These are phyloP conservation scores for Drosophila fuyamai DNA, from an alignment of 1,140 invertebrate species.

Conservation along the genomic window DNA sequence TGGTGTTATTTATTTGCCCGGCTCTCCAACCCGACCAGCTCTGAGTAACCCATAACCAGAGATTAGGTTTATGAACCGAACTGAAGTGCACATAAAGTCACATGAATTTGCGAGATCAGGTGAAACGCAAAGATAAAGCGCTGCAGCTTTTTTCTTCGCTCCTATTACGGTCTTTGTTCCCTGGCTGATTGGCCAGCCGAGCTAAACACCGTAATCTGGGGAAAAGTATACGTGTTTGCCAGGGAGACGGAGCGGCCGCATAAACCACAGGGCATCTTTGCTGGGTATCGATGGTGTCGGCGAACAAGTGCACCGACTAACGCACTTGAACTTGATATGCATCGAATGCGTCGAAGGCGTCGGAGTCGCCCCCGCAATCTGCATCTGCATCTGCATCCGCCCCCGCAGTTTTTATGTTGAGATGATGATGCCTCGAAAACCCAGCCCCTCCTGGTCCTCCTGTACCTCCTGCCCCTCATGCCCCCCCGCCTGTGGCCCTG, in stretches of 20 bases:
- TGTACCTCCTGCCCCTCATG: neutral
- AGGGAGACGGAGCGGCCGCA: constrained; percentile 8
- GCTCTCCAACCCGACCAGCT: too few relatives aligned
- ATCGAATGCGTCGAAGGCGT: constrained; percentile 1
- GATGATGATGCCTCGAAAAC: neutral
- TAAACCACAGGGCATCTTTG: constrained; percentile 23
- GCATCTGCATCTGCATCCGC: constrained; percentile 7
- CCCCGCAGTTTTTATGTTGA: constrained; percentile 6
- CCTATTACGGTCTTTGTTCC: too few relatives aligned
- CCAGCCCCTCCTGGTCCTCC: neutral
- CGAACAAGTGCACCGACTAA: constrained; percentile 42
- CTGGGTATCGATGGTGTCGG: constrained; percentile 8
- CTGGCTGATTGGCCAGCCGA: too few relatives aligned
- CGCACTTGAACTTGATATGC: constrained; percentile 71
- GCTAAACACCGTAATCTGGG: constrained; percentile 23
- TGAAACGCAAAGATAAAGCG: constrained; percentile 28
- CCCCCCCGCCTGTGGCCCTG: constrained; percentile 24
- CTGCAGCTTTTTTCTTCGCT: neutral
- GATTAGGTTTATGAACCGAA: constrained; percentile 2
- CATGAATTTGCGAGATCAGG: constrained; percentile 43
- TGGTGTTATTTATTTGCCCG: neutral
- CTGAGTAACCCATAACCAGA: neutral
- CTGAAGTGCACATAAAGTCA: constrained; percentile 17
- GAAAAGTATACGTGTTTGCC: constrained; percentile 25
- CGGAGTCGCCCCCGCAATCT: constrained; percentile 13